Percentiles rank a stretch among this genome's conserved stretches.
Evolutionary conservation across 2,797 vertebrate species (phyloP).

Genomic region (Morus bassanus): DNA sequence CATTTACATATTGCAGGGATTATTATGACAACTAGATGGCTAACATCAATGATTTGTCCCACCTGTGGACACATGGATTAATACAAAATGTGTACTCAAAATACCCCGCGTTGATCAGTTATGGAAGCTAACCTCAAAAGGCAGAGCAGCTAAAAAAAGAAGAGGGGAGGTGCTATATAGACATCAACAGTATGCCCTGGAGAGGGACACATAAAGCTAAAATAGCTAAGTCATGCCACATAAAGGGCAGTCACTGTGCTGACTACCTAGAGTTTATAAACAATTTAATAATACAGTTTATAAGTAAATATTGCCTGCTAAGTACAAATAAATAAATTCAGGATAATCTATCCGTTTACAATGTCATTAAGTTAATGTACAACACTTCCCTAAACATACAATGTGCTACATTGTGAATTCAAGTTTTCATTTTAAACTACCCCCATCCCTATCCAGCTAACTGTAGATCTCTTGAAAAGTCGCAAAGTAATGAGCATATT

Average conservation of each 20-base stretch:
- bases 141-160: not conserved
- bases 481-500: constrained; percentile 65
- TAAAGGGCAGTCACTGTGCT: not conserved
- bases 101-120: not conserved
- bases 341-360: constrained; percentile 50
- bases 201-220: not conserved
- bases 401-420: constrained; percentile 66
- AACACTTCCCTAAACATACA: constrained; percentile 47
- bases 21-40: not conserved
- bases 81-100: not conserved
- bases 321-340: constrained; percentile 25
- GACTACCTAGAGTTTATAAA: constrained; percentile 14
- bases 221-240: not conserved
- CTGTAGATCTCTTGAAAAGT: constrained; percentile 71
- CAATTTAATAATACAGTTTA: constrained; percentile 44
- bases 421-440: constrained; percentile 61
- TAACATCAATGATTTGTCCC: not conserved
- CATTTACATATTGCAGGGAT: not conserved
- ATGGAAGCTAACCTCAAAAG: not conserved
- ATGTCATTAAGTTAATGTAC: constrained; percentile 41
- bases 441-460: constrained; percentile 29
- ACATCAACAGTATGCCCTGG: not conserved
- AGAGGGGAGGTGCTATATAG: not conserved
- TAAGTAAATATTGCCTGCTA: constrained; percentile 43
- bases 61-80: not conserved